phyloP scores from a whole-genome alignment of 2,113 vertebrate species.

The Myiagra hebetior region DNA sequence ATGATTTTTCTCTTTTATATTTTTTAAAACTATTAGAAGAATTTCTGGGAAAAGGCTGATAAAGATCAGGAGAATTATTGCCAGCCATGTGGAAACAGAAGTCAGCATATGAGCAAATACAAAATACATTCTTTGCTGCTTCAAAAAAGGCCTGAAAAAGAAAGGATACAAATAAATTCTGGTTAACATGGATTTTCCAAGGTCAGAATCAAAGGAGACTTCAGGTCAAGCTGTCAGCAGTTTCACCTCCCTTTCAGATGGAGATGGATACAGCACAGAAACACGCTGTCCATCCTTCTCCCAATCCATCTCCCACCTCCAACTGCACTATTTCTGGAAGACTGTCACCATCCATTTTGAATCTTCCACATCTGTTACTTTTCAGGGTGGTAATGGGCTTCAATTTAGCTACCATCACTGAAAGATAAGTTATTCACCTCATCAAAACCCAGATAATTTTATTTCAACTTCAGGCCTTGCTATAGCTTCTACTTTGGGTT shows the following conservation, averaged over 20 bases:
- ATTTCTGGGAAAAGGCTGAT: slow-evolving; percentile 94
- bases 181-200: neutral
- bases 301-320: neutral
- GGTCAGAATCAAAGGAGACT: neutral
- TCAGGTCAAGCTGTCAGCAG: neutral
- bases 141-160: slow-evolving; percentile 89
- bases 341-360: neutral
- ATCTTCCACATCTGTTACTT: neutral
- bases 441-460: neutral
- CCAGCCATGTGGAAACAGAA: slow-evolving; percentile 90
- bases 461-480: neutral
- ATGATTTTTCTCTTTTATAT: slow-evolving; percentile 67
- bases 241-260: neutral
- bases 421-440: neutral
- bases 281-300: neutral
- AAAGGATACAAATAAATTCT: slow-evolving; percentile 16
- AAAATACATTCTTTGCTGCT: slow-evolving; percentile 95
- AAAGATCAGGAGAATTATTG: slow-evolving; percentile 91
- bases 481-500: neutral
- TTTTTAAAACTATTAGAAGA: slow-evolving; percentile 79
- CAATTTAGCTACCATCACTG: neutral
- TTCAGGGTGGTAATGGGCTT: neutral
- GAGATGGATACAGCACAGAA: neutral
- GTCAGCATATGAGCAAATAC: slow-evolving; percentile 95
- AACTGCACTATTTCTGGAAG: neutral